phyloP scores from a whole-genome alignment of 2,797 vertebrate genomes.

The Apogon hyalosoma region DNA sequence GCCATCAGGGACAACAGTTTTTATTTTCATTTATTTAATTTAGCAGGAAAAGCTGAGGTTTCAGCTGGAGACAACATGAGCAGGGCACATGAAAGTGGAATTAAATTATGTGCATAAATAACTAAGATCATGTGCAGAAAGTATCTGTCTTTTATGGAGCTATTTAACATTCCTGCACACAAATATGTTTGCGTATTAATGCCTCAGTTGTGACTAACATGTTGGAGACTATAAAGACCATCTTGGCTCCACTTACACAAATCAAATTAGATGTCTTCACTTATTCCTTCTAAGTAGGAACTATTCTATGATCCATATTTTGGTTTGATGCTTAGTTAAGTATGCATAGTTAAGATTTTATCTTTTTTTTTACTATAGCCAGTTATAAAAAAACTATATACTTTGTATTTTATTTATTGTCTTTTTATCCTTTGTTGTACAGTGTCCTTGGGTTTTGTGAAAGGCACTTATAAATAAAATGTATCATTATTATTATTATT shows the following conservation, averaged over 20 bases:
- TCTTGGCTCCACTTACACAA: conserved; percentile 12
- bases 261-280: conserved; percentile 33
- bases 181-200: background rate
- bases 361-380: no score
- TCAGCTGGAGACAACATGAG: conserved; percentile 46
- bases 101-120: conserved; percentile 28
- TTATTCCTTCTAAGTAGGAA: background rate
- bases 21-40: conserved; percentile 32
- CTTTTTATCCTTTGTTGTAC: no score
- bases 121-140: conserved; percentile 10
- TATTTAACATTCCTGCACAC: conserved; percentile 14
- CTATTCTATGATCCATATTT: no score
- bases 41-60: conserved; percentile 3
- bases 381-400: no score
- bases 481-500: no score
- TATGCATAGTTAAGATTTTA: no score
- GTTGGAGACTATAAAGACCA: background rate
- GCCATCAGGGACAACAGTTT: conserved; percentile 32
- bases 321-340: no score
- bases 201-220: background rate
- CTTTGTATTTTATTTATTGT: no score
- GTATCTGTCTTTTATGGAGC: conserved; percentile 17
- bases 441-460: no score
- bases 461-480: no score
- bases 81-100: conserved; percentile 14